Conservation (phyloP, 2,113 vertebrate species). For the Elanus axillaris region DNA sequence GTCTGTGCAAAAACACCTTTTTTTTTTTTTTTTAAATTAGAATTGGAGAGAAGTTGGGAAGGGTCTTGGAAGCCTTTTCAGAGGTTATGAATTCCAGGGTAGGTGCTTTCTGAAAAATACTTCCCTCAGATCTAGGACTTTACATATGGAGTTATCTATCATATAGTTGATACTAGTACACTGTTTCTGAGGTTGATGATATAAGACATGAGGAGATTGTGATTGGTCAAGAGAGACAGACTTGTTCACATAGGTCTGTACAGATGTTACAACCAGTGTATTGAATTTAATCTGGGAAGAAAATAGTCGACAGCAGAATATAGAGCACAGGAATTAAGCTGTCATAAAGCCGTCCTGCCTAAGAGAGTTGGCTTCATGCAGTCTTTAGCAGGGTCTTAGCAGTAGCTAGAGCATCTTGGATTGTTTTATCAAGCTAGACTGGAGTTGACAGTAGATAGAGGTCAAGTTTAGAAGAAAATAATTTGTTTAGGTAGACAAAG, state of each 20-base stretch:
- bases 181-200: neutral
- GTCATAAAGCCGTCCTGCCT: neutral
- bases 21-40: neutral
- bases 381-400: neutral
- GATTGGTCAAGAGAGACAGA: neutral
- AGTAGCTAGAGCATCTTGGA: neutral
- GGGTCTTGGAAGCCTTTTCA: neutral
- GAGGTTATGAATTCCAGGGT: neutral
- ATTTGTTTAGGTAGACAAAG: neutral
- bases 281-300: neutral
- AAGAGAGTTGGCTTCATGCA: neutral
- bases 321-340: neutral
- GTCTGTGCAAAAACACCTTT: neutral
- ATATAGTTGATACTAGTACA: accelerated
- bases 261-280: neutral
- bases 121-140: neutral
- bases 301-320: neutral
- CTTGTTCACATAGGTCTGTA: neutral
- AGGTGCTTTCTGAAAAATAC: neutral
- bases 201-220: neutral
- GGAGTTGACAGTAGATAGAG: neutral
- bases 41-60: neutral
- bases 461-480: neutral
- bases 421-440: neutral
- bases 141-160: neutral